Base-by-base conservation (phyloP, 2,888 invertebrate species). In the Pammene fasciana region DNA sequence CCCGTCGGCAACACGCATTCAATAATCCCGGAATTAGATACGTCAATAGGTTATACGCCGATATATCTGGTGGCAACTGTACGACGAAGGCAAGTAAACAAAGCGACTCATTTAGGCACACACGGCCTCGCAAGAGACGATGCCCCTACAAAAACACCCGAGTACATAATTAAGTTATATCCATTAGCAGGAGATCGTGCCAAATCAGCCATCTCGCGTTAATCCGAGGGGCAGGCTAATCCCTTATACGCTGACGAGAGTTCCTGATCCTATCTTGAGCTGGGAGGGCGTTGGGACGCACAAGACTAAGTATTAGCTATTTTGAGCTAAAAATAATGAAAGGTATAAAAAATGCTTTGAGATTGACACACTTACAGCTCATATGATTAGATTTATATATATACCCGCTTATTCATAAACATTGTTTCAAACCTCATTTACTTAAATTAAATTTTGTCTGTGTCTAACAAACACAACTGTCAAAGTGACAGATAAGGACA, bases 91-190 rank as follows among this genome's bases (percentile, higher is more conserved):
- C 36, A 65, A 65, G 50, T 38, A 66, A 59, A 50, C 18, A 34
- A 45, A 56, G 43, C 66, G 50, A 26, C 9, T 9, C 34, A 41
- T 52, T 66, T 38, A 50, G 13, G 26, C 41, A 9, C 62, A 62
- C 62, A 38, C 50, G n/a, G 26, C 26, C 41, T 57, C 57, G 34
- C n/a, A 18, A 38, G 18, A 41, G 41, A 52, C 50, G 38, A n/a
- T 16, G 34, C 5, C 13, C 34, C 45, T 43, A 34, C 45, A 70
- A 65, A 65, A 65, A 70, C 65, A 70, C 38, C 55, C 43, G 26
- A 59, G 68, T 65, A 65, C 70, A 70, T 70, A 70, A 70, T 70
- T 60, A 65, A 70, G 70, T 70, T 70, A 70, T 70, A 70, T 65
- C 70, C 70, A 65, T 70, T 70, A 70, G 65, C 65, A 59, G 34